These are phyloP conservation scores for Heliconius congener DNA, from an alignment of 1,140 invertebrate species.

Conservation along the genomic window DNA sequence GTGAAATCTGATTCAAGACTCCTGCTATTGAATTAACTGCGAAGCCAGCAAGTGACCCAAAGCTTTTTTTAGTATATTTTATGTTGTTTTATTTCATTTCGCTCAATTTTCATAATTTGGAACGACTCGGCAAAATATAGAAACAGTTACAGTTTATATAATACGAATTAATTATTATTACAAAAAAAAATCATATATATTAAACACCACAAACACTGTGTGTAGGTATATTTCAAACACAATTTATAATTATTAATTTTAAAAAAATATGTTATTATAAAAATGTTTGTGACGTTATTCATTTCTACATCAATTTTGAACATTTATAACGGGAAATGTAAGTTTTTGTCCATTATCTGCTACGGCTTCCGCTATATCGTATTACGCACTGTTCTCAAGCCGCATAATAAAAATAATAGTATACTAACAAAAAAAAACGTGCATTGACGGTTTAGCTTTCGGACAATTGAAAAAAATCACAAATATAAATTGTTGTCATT, in stretches of 20 bases:
- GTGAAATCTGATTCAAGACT: constrained; percentile 52
- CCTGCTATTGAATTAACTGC: constrained; percentile 56
- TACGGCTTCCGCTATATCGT: background rate
- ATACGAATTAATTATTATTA: background rate
- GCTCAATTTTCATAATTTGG: constrained; percentile 7
- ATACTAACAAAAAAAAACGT: background rate
- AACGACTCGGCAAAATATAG: background rate
- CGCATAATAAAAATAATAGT: background rate
- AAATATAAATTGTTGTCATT: constrained; percentile 33
- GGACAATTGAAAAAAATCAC: background rate
- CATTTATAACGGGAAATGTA: background rate
- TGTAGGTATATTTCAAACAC: background rate
- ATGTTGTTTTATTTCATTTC: background rate
- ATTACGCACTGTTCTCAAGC: background rate
- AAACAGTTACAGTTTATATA: background rate
- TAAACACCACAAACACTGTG: background rate
- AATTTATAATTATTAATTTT: background rate
- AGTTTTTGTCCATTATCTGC: background rate
- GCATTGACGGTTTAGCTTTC: background rate
- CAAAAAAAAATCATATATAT: background rate
- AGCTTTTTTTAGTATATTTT: constrained; percentile 21
- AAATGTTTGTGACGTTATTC: background rate
- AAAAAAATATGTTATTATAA: background rate
- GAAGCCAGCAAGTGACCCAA: constrained; percentile 37
- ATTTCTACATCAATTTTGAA: background rate